Base-by-base conservation (phyloP, 2,888 invertebrate species). In the Metopia argyrocephala region DNA sequence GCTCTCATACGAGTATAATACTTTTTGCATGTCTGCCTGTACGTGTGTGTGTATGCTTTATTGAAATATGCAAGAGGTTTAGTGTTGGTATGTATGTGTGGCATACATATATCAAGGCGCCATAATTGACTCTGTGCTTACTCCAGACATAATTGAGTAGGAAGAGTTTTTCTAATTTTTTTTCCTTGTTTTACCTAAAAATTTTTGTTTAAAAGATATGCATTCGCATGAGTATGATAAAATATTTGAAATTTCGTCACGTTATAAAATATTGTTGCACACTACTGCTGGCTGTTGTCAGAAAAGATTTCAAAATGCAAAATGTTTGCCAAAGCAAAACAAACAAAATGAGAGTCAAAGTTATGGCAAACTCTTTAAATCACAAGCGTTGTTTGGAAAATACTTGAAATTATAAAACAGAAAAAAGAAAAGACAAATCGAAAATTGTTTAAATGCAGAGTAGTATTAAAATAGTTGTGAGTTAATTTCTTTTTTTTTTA, bases 101-200 rank as follows among this genome's bases (percentile, higher is more conserved):
- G 38, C 46, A 50, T 59, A 76, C 71, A 71, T 80, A 76, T 50
- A 71, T 50, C 38, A 69, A 69, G 76, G 64, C 73, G 68, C 52
- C 57, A 46, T 80, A 80, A 80, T 71, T 80, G 73, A 80, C 76
- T n/a, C n/a, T 80, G 23, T 38, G 45, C 79, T 73, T 68, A 65
- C 61, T 56, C n/a, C 64, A 65, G 61, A 57, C 61, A 70, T 83
- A 78, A 73, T 76, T 76, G 65, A 68, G 64, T 21, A 28, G 1
- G 2, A 5, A 54, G 62, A 52, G n/a, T 50, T 79, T 50, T n/a
- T 25, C 20, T 4, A 23, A 21, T 9, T 18, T 57, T 12, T 9
- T 50, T 48, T 52, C 3, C 21, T 15, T 27, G 3, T 6, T 20
- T 50, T 31, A 7, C 15, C 4, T 15, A 15, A 38, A 31, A 12